Evolutionary conservation across 2,113 vertebrate species (phyloP), one percentile per base, ranked within the genome.

Genomic region (Otolemur garnettii): DNA sequence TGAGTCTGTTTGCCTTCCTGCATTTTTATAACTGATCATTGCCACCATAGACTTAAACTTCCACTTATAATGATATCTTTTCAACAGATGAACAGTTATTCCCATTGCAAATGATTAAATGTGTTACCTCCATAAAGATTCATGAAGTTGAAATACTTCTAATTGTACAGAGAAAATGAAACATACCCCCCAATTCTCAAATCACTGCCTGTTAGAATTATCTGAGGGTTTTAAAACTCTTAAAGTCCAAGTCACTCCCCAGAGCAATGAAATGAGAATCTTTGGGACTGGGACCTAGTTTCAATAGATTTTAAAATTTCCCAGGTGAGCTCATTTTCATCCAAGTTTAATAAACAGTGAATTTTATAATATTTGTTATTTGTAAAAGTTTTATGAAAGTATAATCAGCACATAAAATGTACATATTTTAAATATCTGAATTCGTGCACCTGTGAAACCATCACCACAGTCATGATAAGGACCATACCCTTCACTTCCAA

Each of bases 141-240:
- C 6, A 53, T n/a, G 45, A 92, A 45, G 38, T 78, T 83, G 30
- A 91, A 94, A 89, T 92, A 53, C 7, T 95, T 80, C 15, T 87
- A 64, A 38, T 66, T 79, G 33, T 72, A 71, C 8, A 92, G 26
- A 82, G 28, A 93, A 72, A 92, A 57, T 55, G 0, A 90, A 93
- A 19, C 7, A 87, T 50, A 68, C 45, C 19, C 19, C 19, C 28
- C 62, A 95, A 19, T 81, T 68, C 9, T 42, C 66, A 82, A 68
- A 78, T 42, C 68, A 14, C 8, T 85, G 5, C 11, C 66, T 59
- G 4, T 59, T 57, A 57, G 21, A 42, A 75, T 66, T 57, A 66
- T 21, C 74, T 59, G 7, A 91, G 62, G n/a, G 4, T 59, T 42
- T 85, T 93, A 7, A 66, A 92, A 84, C 7, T 77, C 12, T 15